These are phyloP conservation scores for Lucinisca nassula DNA, from an alignment of 2,888 invertebrate species.

Conservation along the genomic window DNA sequence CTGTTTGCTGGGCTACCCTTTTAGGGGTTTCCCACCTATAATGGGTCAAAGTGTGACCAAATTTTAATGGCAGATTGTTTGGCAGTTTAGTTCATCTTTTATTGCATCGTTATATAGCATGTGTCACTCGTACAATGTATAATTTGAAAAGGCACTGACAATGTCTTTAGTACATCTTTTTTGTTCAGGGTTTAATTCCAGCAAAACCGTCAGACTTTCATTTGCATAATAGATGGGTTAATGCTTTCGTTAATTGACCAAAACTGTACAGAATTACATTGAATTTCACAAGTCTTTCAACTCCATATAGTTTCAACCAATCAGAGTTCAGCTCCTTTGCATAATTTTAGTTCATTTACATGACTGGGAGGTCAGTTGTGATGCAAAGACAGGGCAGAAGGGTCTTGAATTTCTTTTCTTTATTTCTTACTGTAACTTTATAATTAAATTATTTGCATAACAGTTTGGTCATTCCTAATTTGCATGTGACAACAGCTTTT, in stretches of 20 bases:
- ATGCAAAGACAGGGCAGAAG: neutral
- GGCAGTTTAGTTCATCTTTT: neutral
- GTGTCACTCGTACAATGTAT: neutral
- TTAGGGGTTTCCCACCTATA: too few species aligned
- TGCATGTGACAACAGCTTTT: constrained; percentile 42
- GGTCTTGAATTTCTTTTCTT: constrained; percentile 7
- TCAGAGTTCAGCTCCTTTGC: neutral
- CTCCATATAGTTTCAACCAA: constrained; percentile 8
- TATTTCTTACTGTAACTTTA: constrained; percentile 13
- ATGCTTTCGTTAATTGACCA: constrained; percentile 6
- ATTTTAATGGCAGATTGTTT: neutral
- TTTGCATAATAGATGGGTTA: constrained; percentile 17
- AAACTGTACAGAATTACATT: constrained; percentile 12
- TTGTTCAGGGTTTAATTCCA: neutral
- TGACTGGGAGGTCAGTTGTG: neutral
- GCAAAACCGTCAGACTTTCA: constrained; percentile 4
- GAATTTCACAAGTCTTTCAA: constrained; percentile 10
- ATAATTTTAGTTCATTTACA: neutral
- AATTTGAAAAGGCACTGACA: neutral
- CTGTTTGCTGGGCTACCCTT: too few species aligned
- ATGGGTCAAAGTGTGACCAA: too few species aligned
- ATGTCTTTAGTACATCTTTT: neutral
- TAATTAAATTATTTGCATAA: constrained; percentile 63
- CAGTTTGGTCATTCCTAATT: constrained; percentile 53
- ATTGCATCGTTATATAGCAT: neutral